phyloP scores from a whole-genome alignment of 2,888 invertebrate species.

The Byasa hedistus region DNA sequence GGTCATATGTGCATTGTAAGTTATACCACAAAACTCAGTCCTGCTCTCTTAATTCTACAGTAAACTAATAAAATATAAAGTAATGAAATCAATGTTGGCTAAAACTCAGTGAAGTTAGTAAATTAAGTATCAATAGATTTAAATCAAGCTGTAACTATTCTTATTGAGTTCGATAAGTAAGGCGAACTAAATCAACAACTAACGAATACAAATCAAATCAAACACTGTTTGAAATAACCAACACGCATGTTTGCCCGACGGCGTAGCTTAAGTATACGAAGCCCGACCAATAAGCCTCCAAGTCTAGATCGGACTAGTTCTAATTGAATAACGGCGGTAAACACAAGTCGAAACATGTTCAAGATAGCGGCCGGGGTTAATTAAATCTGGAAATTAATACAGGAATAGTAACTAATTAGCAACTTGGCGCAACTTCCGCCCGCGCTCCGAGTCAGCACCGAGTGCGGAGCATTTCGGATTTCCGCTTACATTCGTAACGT shows the following conservation, averaged over 20 bases:
- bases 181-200: background rate
- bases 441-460: constrained; percentile 12
- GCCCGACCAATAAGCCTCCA: constrained; percentile 15
- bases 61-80: too few relatives aligned
- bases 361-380: constrained; percentile 5
- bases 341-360: constrained; percentile 8
- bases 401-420: constrained; percentile 13
- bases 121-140: too few relatives aligned
- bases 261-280: constrained; percentile 3
- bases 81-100: too few relatives aligned
- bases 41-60: too few relatives aligned
- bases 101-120: too few relatives aligned
- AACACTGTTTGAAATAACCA: constrained; percentile 15
- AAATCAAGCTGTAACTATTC: too few relatives aligned
- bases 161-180: too few relatives aligned
- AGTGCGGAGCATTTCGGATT: background rate
- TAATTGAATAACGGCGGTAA: constrained; percentile 12
- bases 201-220: background rate
- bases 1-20: too few relatives aligned
- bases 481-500: background rate
- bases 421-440: constrained; percentile 13
- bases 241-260: constrained; percentile 1
- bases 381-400: constrained; percentile 19
- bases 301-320: constrained; percentile 11
- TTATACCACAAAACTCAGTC: too few relatives aligned